These are phyloP conservation scores for Casuarius casuarius DNA, from an alignment of 2,113 vertebrate genomes.

Conservation along the genomic window DNA sequence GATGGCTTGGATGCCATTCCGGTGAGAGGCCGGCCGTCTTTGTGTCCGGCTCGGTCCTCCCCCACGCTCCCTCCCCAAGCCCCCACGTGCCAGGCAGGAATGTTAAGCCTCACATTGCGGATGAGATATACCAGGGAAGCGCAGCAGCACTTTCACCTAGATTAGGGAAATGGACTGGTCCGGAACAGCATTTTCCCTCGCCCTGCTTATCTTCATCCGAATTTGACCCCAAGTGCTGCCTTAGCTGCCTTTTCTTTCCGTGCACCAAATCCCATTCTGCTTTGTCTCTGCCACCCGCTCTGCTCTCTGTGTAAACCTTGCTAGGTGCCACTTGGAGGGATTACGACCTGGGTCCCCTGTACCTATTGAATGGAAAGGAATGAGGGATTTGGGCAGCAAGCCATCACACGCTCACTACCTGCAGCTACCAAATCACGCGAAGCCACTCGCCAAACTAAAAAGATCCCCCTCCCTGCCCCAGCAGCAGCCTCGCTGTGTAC, in stretches of 20 bases:
- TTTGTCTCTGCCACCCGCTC: not conserved
- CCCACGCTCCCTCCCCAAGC: not conserved
- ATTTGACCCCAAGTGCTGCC: not conserved
- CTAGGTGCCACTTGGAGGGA: no score
- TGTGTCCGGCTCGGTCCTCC: slow-evolving; percentile 44
- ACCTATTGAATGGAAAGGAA: not conserved
- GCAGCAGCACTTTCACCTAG: slow-evolving; percentile 24
- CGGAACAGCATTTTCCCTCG: not conserved
- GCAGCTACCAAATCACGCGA: not conserved
- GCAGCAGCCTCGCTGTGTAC: not conserved
- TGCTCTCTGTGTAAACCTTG: not conserved
- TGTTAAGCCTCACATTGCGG: slow-evolving; percentile 56
- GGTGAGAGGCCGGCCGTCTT: slow-evolving; percentile 55
- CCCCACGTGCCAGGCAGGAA: slow-evolving; percentile 69
- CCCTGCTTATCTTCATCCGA: not conserved
- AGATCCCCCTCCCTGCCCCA: not conserved
- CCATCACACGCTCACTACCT: not conserved
- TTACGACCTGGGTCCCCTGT: not conserved
- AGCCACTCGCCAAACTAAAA: not conserved
- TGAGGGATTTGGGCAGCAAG: not conserved
- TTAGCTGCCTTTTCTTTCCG: not conserved
- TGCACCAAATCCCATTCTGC: not conserved
- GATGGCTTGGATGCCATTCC: slow-evolving; percentile 74
- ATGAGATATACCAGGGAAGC: slow-evolving; percentile 29
- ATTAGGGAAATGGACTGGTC: not conserved